Evolutionary conservation across 2,888 invertebrate genomes (phyloP), one percentile per base, ranked within the genome.

Genomic region (Gari tellinella): DNA sequence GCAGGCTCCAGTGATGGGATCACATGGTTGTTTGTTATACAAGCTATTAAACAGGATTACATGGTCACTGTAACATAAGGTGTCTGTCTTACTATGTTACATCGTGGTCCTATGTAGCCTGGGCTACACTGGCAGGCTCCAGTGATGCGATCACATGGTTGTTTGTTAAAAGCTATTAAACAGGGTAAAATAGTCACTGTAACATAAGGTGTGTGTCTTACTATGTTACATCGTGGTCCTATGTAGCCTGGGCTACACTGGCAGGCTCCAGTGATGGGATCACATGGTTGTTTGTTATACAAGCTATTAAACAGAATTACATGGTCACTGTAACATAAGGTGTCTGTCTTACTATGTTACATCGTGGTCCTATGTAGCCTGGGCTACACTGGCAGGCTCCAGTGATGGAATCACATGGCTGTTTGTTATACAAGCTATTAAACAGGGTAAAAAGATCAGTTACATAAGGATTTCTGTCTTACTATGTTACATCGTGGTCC

Each of bases 201-300:
- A 87, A 7, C 17, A 45, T n/a, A n/a, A n/a, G n/a, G n/a, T n/a
- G n/a, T n/a, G n/a, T 45, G 17, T 8, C 17, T 45, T 15, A 14
- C 46, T 45, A n/a, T 15, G 7, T 45, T 19, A 45, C 46, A 45
- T 19, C 17, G 7, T 7, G 7, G 7, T 45, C 12, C 46, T 8
- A 8, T 7, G 17, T 14, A 14, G 10, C 12, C 46, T 45, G 46
- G 46, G 17, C 10, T n/a, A 72, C 87, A 86, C 38, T 88, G 55
- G 63, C 90, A 90, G 10, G 52, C 51, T 4, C 87, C 89, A 14
- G 85, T 82, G 10, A 82, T 77, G 57, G 83, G 26, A 80, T 86
- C 79, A 88, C 86, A 87, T 7, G 96, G 96, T 90, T 97, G 96
- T 5, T 64, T 55, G 88, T 95, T 95, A 90, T 98, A 98, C n/a